Percentiles rank a stretch among this genome's conserved stretches.
Conservation (phyloP, 2,797 vertebrate genomes). For the Melanotaenia parkinsoni region DNA sequence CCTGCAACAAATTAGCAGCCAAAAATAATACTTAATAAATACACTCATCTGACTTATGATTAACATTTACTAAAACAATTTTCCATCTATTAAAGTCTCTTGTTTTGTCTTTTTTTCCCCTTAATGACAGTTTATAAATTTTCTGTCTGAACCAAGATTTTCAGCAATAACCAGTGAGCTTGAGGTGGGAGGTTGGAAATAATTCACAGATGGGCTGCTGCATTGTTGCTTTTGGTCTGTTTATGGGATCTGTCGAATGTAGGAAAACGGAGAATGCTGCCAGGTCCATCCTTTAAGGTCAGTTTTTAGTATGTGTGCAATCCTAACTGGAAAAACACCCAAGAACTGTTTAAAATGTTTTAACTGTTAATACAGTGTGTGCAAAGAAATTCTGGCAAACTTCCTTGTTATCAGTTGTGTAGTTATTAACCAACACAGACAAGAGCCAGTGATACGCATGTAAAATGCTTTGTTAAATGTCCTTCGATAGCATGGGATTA, state of each 20-base stretch:
- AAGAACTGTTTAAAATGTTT: neutral
- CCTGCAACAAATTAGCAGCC: neutral
- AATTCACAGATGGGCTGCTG: conserved; percentile 22
- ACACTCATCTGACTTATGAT: neutral
- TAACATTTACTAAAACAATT: neutral
- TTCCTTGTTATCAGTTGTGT: neutral
- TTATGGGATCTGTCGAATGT: conserved; percentile 22
- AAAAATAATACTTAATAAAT: neutral
- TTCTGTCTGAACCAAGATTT: neutral
- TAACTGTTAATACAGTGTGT: conserved; percentile 6
- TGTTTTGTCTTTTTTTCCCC: neutral
- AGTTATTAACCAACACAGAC: conserved; percentile 3
- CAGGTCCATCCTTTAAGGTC: conserved; percentile 12
- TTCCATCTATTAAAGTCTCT: neutral
- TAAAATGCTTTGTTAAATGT: conserved; percentile 10
- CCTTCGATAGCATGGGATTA: conserved; percentile 3
- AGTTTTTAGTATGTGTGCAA: conserved; percentile 4
- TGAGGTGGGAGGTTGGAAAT: conserved; percentile 7
- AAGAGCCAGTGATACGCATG: neutral
- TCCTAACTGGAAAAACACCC: conserved; percentile 1
- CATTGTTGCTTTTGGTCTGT: conserved; percentile 25
- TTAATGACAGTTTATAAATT: neutral
- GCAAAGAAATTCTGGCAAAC: conserved; percentile 9
- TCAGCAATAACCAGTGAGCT: neutral
- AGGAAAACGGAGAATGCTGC: conserved; percentile 6